These are phyloP conservation scores for Botia kubotai DNA, from an alignment of 2,797 vertebrate genomes.

Conservation along the genomic window DNA sequence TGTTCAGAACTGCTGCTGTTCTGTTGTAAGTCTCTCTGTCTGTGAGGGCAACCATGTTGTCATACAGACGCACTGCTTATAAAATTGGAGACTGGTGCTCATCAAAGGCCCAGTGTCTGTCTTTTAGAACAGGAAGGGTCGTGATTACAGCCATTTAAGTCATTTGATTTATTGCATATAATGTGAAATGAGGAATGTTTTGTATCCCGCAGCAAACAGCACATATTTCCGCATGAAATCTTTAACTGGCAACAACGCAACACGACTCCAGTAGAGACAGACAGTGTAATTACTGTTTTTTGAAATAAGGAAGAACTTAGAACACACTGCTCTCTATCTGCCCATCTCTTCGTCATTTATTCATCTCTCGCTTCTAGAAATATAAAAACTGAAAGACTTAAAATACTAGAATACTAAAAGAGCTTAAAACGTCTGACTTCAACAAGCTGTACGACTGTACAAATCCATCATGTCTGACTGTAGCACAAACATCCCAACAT, in stretches of 20 bases:
- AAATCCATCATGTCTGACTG: background rate
- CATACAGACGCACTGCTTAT: slow-evolving; percentile 56
- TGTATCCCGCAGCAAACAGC: slow-evolving; percentile 52
- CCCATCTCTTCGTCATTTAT: slow-evolving; percentile 13
- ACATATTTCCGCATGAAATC: slow-evolving; percentile 35
- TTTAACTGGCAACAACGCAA: slow-evolving; percentile 17
- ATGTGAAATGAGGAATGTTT: slow-evolving; percentile 50
- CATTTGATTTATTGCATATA: slow-evolving; percentile 53
- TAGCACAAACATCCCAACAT: too few relatives aligned
- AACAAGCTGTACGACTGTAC: background rate
- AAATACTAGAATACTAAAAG: too few relatives aligned
- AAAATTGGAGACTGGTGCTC: slow-evolving; percentile 53
- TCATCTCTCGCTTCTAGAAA: slow-evolving; percentile 1
- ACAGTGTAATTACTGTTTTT: slow-evolving; percentile 39
- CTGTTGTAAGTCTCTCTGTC: slow-evolving; percentile 18
- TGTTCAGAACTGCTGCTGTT: slow-evolving; percentile 36
- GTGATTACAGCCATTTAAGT: slow-evolving; percentile 23
- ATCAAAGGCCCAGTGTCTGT: slow-evolving; percentile 32
- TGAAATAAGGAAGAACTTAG: slow-evolving; percentile 45
- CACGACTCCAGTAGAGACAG: slow-evolving; percentile 21
- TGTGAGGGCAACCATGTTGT: slow-evolving; percentile 33
- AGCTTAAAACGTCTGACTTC: background rate
- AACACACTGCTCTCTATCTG: background rate
- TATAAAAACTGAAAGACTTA: too few relatives aligned
- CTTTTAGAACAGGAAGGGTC: slow-evolving; percentile 44